Base-by-base conservation (phyloP, 2,888 invertebrate genomes). In the Peribatodes rhomboidaria region DNA sequence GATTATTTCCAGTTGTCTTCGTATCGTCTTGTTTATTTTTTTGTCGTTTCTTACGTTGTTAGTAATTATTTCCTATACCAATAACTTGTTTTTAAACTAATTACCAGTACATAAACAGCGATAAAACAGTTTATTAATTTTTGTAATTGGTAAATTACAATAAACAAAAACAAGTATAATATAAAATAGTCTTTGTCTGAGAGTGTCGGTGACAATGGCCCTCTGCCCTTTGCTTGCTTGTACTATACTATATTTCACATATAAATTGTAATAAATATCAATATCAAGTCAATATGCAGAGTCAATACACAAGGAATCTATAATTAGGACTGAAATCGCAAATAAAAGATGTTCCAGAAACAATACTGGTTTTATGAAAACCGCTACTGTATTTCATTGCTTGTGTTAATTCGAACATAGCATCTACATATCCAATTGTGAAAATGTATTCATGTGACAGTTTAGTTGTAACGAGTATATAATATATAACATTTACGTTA, bases 181-280 rank as follows among this genome's bases (percentile, higher is more conserved):
- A 20, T n/a, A 20, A 35, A 35, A 13, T 37, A 13, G 1, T 35
- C 18, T 50, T 50, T 35, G 35, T 35, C 9, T 11, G 41, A 8
- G n/a, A 22, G 0, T 27, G 13, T 13, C 27, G 37, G 52, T 44
- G 63, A 54, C 58, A 58, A 53, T 64, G 63, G 47, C 63, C 33
- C 13, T 33, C 46, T 58, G 58, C 63, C 63, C 58, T 64, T 14
- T 50, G 14, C 18, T 39, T 33, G 10, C 33, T 42, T 49, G 16
- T 16, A 27, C 27, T 27, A 27, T 27, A 27, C 27, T n/a, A n/a
- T n/a, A n/a, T n/a, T n/a, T 27, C 27, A 27, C 27, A 37, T 42
- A 42, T 42, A n/a, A 20, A 54, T 14, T 14, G 27, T 16, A 52
- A 37, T 54, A 44, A 39, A 27, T 49, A 35, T 35, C 61, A 50